Evolutionary conservation across 2,888 invertebrate species (phyloP).

Genomic region (Temnothorax unifasciatus): DNA sequence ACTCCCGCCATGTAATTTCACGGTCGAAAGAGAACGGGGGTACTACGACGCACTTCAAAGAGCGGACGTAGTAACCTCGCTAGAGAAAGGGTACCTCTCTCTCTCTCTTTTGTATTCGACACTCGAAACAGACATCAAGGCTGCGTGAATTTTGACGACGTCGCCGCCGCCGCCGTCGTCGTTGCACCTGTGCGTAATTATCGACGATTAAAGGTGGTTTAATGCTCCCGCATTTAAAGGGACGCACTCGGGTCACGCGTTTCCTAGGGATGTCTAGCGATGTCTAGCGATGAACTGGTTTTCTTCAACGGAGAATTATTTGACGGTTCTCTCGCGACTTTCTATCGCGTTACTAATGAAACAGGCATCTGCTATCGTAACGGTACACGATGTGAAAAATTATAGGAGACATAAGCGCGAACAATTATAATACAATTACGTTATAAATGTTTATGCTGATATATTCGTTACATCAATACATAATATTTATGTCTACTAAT

Average conservation of each 20-base stretch:
- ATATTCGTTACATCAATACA: not conserved
- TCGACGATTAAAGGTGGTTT: not conserved
- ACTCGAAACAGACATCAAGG: constrained; percentile 34
- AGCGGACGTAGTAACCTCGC: constrained; percentile 71
- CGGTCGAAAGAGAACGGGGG: constrained; percentile 74
- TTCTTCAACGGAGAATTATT: not conserved
- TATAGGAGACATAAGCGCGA: no score
- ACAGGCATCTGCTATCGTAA: no score
- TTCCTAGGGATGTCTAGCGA: not conserved
- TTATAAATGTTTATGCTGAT: not conserved
- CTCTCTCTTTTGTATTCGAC: not conserved
- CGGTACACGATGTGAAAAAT: not conserved
- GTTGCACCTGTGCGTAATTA: constrained; percentile 27
- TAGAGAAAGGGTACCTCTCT: constrained; percentile 43
- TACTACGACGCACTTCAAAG: constrained; percentile 73
- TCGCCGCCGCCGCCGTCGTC: not conserved
- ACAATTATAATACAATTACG: not conserved
- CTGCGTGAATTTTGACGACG: constrained; percentile 16
- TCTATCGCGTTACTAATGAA: not conserved
- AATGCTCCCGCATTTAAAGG: constrained; percentile 35
- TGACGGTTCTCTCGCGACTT: not conserved
- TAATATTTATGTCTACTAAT: no score
- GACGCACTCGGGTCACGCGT: not conserved
- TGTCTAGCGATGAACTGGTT: not conserved
- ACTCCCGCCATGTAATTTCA: constrained; percentile 74